phyloP scores from a whole-genome alignment of 1,140 invertebrate genomes.

The Leptopilina clavipes region DNA sequence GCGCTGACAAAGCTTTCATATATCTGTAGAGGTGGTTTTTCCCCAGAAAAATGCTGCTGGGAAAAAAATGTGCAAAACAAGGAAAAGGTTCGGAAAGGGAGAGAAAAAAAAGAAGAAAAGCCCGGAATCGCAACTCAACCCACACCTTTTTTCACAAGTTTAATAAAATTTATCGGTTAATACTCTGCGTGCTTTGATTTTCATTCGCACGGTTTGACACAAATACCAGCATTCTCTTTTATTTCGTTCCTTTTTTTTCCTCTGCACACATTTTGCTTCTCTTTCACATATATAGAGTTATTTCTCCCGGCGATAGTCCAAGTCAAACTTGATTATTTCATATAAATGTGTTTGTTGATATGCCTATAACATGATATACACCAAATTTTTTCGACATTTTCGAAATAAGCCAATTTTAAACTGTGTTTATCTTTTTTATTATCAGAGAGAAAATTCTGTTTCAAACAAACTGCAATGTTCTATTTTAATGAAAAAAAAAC shows the following conservation, averaged over 20 bases:
- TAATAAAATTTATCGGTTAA: slow-evolving; percentile 34
- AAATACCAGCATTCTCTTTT: slow-evolving; percentile 15
- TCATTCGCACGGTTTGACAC: slow-evolving; percentile 25
- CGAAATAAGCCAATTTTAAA: no score
- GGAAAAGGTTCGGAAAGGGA: neutral
- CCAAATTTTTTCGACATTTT: no score
- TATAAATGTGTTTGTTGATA: neutral
- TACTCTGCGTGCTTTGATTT: slow-evolving; percentile 34
- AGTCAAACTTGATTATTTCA: neutral
- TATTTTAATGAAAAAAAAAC: no score
- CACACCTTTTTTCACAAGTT: neutral
- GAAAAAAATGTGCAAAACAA: neutral
- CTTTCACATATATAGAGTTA: neutral
- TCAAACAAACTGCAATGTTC: no score
- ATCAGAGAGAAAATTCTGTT: no score
- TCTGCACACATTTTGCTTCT: no score
- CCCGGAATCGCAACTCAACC: slow-evolving; percentile 13
- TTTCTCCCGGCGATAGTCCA: neutral
- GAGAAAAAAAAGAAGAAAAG: neutral
- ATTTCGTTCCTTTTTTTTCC: neutral
- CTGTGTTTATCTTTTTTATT: no score
- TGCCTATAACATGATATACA: no score
- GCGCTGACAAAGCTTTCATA: slow-evolving; percentile 24
- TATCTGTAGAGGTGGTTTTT: neutral
- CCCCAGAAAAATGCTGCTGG: slow-evolving; percentile 1